Conservation (phyloP, 2,888 invertebrate genomes). For the Oasisia sp. region DNA sequence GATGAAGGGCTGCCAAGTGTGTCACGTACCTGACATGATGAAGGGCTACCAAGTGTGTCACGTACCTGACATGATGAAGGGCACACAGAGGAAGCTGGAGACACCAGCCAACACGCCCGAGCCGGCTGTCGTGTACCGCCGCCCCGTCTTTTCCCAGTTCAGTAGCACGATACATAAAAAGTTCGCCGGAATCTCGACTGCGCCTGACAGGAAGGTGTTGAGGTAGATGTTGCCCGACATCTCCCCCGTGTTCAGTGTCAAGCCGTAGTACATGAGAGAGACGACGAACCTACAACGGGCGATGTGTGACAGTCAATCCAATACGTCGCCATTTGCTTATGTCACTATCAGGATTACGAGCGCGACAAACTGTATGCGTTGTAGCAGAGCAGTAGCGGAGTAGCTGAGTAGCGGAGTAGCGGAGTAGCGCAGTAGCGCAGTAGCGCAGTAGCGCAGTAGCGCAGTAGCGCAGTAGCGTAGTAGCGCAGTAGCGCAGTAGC, state of each 20-base stretch:
- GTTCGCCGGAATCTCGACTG: constrained; percentile 41
- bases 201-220: constrained; percentile 38
- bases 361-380: no score
- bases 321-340: no score
- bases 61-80: constrained; percentile 26
- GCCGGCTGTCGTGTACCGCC: constrained; percentile 25
- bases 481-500: no score
- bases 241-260: constrained; percentile 39
- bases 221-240: constrained; percentile 40
- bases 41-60: constrained; percentile 19
- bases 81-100: constrained; percentile 28
- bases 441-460: no score
- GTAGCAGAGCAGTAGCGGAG: no score
- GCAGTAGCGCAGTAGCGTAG: no score
- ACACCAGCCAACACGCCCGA: constrained; percentile 28
- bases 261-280: constrained; percentile 40
- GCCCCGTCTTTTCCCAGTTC: constrained; percentile 23
- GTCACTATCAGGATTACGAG: no score
- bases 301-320: background rate
- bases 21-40: constrained; percentile 20
- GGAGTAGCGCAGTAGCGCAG: no score
- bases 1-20: constrained; percentile 30
- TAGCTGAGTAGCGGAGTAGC: no score
- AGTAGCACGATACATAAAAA: constrained; percentile 28
- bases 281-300: constrained; percentile 37